These are phyloP conservation scores for Deroplatys truncata DNA, from an alignment of 2,888 invertebrate species.

Conservation along the genomic window DNA sequence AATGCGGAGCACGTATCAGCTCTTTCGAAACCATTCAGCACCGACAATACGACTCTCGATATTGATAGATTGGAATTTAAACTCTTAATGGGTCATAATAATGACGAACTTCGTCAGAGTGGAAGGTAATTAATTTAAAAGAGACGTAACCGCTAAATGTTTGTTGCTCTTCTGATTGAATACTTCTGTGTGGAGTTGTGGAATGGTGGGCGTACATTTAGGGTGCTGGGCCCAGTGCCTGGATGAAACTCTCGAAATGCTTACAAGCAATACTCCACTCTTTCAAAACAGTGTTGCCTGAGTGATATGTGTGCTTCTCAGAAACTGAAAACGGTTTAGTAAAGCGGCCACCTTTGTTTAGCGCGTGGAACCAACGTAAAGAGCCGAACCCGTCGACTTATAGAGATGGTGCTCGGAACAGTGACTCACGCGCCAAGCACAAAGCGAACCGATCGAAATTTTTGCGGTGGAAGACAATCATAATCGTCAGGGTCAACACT, in stretches of 20 bases:
- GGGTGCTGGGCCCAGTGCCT: not conserved
- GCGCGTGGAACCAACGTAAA: too few species aligned
- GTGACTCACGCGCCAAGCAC: too few species aligned
- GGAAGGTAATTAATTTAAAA: not conserved
- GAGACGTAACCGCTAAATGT: not conserved
- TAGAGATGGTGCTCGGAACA: too few species aligned
- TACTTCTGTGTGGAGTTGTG: not conserved
- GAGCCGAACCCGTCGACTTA: too few species aligned
- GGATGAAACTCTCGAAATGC: not conserved
- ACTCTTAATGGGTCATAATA: not conserved
- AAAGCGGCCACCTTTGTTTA: too few species aligned
- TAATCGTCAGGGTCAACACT: too few species aligned
- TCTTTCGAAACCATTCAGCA: not conserved
- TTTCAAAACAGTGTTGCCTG: too few species aligned
- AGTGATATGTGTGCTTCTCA: too few species aligned
- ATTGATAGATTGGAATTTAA: constrained; percentile 1
- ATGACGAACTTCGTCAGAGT: not conserved
- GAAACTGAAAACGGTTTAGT: too few species aligned
- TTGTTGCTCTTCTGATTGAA: not conserved
- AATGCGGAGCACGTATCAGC: not conserved
- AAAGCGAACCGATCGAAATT: too few species aligned
- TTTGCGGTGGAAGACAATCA: too few species aligned
- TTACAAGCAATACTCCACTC: too few species aligned
- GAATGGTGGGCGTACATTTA: not conserved
- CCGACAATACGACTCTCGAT: not conserved